Evolutionary conservation across 2,797 vertebrate species (phyloP).

Genomic region (Alca torda): DNA sequence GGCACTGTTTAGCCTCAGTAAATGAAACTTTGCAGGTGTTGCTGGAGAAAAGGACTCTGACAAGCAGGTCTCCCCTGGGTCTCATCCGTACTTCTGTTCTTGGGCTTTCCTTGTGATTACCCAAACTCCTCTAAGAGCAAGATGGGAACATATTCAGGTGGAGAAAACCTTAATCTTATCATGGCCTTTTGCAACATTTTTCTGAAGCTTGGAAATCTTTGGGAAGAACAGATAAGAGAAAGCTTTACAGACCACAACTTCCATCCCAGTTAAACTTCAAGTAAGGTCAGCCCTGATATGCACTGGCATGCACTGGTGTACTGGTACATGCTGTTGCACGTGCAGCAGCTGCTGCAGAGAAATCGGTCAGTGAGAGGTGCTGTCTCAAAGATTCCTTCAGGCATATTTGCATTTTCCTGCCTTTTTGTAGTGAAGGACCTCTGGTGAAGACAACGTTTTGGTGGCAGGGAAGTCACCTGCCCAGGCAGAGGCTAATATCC

Average conservation of each 20-base stretch:
- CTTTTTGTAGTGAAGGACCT: neutral
- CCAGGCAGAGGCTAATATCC: too few relatives aligned
- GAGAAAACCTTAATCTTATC: neutral
- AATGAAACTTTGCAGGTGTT: neutral
- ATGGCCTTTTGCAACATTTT: neutral
- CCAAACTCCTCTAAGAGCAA: neutral
- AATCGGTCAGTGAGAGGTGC: neutral
- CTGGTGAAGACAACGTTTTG: neutral
- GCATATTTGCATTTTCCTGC: neutral
- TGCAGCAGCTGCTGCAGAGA: neutral
- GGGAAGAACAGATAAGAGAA: neutral
- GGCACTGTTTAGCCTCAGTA: neutral
- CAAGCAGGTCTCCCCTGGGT: neutral
- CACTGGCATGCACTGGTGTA: neutral
- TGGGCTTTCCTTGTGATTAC: neutral
- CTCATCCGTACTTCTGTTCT: neutral
- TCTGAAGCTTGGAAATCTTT: neutral
- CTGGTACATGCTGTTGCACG: rapidly evolving
- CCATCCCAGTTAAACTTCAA: neutral
- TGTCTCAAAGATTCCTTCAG: neutral
- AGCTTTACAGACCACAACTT: neutral
- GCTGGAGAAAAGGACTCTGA: neutral
- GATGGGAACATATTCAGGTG: neutral
- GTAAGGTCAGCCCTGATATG: neutral
- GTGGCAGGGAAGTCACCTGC: neutral